Conservation (phyloP, 2,888 invertebrate species). For the Drosophila anceps region DNA sequence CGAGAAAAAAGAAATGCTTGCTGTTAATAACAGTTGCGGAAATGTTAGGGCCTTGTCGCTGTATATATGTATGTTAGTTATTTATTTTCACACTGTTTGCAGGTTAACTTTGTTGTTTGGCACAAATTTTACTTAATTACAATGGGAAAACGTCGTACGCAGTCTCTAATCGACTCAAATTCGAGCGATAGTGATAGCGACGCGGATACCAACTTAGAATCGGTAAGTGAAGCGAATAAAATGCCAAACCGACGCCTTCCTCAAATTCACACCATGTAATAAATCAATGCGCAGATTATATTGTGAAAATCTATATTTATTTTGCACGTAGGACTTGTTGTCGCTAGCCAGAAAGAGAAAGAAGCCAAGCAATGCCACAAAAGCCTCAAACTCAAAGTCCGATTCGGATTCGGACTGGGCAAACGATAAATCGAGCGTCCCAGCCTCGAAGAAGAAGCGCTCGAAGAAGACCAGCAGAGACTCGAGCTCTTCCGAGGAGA, state of each 20-base stretch:
- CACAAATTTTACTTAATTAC: conserved; percentile 50
- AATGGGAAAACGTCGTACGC: conserved; percentile 94
- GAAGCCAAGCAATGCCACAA: conserved; percentile 86
- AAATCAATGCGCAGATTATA: conserved; percentile 26
- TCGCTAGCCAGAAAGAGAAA: conserved; percentile 92
- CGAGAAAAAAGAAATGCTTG: conserved; percentile 12
- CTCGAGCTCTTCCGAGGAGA: conserved; percentile 84
- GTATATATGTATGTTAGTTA: conserved; percentile 45
- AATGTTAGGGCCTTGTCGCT: conserved; percentile 37
- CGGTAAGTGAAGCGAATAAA: conserved; percentile 87
- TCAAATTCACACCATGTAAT: conserved; percentile 31
- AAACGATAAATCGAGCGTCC: conserved; percentile 78
- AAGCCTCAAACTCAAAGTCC: conserved; percentile 83
- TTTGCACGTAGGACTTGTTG: conserved; percentile 89
- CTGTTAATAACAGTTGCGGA: conserved; percentile 50
- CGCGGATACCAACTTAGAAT: conserved; percentile 92
- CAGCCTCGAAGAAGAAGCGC: conserved; percentile 84
- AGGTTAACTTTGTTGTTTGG: conserved; percentile 62
- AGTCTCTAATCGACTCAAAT: conserved; percentile 93
- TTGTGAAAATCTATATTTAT: conserved; percentile 40
- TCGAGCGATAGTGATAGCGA: conserved; percentile 92
- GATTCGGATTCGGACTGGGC: conserved; percentile 88
- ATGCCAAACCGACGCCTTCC: background rate
- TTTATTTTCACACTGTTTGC: conserved; percentile 62
- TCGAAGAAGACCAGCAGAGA: conserved; percentile 80